phyloP scores from a whole-genome alignment of 2,113 vertebrate species.

The Pedionomus torquatus region DNA sequence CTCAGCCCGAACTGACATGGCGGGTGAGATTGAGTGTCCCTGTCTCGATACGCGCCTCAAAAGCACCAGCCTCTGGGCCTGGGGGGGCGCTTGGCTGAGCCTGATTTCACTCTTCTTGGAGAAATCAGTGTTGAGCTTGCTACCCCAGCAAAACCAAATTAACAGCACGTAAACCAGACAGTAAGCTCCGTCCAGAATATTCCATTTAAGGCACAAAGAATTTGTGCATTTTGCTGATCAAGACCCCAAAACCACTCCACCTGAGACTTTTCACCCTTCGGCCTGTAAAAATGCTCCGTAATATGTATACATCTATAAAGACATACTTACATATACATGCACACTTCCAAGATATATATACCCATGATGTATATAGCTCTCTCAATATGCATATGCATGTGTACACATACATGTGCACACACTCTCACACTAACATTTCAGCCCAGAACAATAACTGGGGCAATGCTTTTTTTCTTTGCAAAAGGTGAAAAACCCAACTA shows the following conservation, averaged over 20 bases:
- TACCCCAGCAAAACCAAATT: not conserved
- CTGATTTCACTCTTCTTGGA: not conserved
- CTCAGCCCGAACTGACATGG: conserved; percentile 69
- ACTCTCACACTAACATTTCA: not conserved
- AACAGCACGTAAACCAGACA: not conserved
- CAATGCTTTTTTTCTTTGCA: not conserved
- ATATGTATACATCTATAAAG: not conserved
- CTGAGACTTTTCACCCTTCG: not conserved
- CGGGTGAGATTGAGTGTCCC: not conserved
- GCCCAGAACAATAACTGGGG: not conserved
- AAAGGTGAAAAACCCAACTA: not conserved
- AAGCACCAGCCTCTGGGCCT: not conserved
- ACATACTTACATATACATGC: not conserved
- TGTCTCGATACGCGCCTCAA: not conserved
- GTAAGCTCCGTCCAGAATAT: not conserved
- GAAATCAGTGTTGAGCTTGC: not conserved
- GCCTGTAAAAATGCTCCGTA: not conserved
- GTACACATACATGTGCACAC: not conserved
- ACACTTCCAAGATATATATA: too few relatives aligned
- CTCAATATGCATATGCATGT: fast-evolving
- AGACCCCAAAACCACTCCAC: not conserved
- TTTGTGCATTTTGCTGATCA: not conserved
- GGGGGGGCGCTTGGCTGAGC: not conserved
- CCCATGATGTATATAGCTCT: too few relatives aligned
- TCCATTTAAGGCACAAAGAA: too few relatives aligned